phyloP scores from a whole-genome alignment of 2,888 invertebrate genomes.

The Ennomos quercinarius region DNA sequence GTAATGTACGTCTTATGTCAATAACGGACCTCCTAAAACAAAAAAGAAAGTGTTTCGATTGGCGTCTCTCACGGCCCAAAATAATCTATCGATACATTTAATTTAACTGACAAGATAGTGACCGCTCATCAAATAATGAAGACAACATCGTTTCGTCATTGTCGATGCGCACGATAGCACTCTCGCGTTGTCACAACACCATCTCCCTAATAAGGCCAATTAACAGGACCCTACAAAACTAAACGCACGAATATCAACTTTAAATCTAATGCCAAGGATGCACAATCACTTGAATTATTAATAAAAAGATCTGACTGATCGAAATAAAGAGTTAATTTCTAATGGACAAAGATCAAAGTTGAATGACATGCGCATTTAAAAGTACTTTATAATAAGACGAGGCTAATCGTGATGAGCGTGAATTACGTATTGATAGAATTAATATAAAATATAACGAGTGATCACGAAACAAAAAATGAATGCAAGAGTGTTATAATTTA shows the following conservation, averaged over 20 bases:
- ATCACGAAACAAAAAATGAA: conserved; percentile 41
- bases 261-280: conserved; percentile 56
- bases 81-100: conserved; percentile 85
- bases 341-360: conserved; percentile 80
- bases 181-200: conserved; percentile 84
- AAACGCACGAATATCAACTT: conserved; percentile 64
- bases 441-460: conserved; percentile 29
- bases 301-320: conserved; percentile 64
- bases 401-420: conserved; percentile 69
- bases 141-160: conserved; percentile 86
- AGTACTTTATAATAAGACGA: conserved; percentile 61
- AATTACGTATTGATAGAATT: conserved; percentile 50
- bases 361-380: conserved; percentile 71
- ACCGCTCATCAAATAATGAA: conserved; percentile 85
- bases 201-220: conserved; percentile 85
- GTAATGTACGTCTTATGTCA: conserved; percentile 64
- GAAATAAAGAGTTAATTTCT: conserved; percentile 74
- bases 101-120: conserved; percentile 85
- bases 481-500: conserved; percentile 28
- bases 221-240: conserved; percentile 71
- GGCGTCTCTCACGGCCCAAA: conserved; percentile 80
- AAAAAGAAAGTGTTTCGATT: conserved; percentile 75
- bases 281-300: conserved; percentile 49
- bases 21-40: conserved; percentile 72
- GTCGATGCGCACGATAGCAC: conserved; percentile 85